phyloP scores from a whole-genome alignment of 2,888 invertebrate genomes.

The Pasiphila rectangulata region DNA sequence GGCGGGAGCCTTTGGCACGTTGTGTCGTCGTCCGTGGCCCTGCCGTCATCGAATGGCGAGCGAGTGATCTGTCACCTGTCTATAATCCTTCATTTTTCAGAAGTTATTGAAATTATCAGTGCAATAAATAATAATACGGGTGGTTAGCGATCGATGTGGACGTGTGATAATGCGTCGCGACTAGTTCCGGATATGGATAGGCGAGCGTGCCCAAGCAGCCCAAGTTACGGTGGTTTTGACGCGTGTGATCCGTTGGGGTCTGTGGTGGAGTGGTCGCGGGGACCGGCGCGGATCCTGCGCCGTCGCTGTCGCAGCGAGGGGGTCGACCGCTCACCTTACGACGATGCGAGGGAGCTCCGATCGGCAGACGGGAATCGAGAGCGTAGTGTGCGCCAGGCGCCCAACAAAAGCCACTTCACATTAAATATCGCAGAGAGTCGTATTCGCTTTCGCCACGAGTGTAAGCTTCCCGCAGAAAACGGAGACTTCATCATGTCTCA shows the following conservation, averaged over 20 bases:
- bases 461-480: constrained; percentile 65
- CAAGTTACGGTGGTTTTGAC: constrained; percentile 74
- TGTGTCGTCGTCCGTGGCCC: constrained; percentile 36
- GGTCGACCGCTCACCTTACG: constrained; percentile 73
- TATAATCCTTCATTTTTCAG: constrained; percentile 59
- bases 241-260: constrained; percentile 69
- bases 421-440: constrained; percentile 52
- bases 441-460: constrained; percentile 64
- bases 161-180: constrained; percentile 65
- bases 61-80: constrained; percentile 64
- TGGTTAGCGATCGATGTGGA: constrained; percentile 65
- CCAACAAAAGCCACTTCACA: constrained; percentile 69
- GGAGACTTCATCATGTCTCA: constrained; percentile 73
- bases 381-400: constrained; percentile 47
- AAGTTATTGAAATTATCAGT: constrained; percentile 69
- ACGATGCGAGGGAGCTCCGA: constrained; percentile 66
- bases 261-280: constrained; percentile 66
- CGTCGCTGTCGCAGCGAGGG: constrained; percentile 78
- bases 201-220: constrained; percentile 69
- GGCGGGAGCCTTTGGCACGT: constrained; percentile 71
- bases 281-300: constrained; percentile 68
- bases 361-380: constrained; percentile 52
- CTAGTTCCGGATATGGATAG: constrained; percentile 75
- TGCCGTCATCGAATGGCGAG: constrained; percentile 56
- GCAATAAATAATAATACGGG: constrained; percentile 61